phyloP scores from a whole-genome alignment of 2,888 invertebrate species.

The Sturmia bella region DNA sequence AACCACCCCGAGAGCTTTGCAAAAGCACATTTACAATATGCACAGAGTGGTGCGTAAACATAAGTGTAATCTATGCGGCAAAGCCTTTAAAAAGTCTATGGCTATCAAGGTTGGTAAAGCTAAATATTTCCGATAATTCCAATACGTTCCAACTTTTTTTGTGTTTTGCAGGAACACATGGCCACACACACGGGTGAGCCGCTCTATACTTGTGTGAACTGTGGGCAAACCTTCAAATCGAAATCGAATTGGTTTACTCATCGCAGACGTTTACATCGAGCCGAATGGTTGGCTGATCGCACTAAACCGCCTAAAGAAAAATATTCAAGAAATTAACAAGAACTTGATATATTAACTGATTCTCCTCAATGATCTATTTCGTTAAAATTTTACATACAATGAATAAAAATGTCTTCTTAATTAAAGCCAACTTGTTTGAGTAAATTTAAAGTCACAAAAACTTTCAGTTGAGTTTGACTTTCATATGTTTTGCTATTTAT shows the following conservation, averaged over 20 bases:
- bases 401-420: no score
- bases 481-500: no score
- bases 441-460: no score
- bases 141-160: neutral
- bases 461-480: no score
- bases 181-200: constrained; percentile 78
- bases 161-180: constrained; percentile 77
- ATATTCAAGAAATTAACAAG: constrained; percentile 68
- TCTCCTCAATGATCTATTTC: no score
- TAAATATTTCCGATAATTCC: neutral
- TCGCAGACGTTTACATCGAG: constrained; percentile 78
- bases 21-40: constrained; percentile 77
- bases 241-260: constrained; percentile 79
- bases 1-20: constrained; percentile 76
- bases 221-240: constrained; percentile 78
- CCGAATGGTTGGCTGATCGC: constrained; percentile 77
- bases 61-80: constrained; percentile 79
- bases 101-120: constrained; percentile 54
- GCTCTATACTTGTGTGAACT: constrained; percentile 77
- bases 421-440: no score
- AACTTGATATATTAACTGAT: neutral
- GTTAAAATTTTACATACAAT: no score
- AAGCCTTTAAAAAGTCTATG: constrained; percentile 77
- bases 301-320: constrained; percentile 63
- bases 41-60: constrained; percentile 77